Base-by-base conservation (phyloP, 2,797 vertebrate genomes). In the Xerus rutilus region DNA sequence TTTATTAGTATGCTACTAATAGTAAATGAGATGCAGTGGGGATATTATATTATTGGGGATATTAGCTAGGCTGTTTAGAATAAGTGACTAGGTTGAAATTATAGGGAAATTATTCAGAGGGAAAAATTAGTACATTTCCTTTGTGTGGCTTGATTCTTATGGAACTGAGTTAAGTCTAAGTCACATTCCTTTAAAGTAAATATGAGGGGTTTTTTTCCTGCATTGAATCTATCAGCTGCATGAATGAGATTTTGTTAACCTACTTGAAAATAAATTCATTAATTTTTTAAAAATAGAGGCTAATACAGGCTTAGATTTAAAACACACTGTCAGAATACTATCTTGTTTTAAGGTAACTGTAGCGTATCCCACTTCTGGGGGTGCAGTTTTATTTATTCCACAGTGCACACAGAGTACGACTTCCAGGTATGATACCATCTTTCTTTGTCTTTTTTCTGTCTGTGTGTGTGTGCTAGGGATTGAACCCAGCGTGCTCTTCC, bases 181-280 rank as follows among this genome's bases (percentile, higher is more conserved):
- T 91, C 77, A 64, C 67, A 81, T 25, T 95, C 70, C 67, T 94
- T 96, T 92, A 57, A 90, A 95, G 30, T 94, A 89, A 67, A 67
- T 85, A 96, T 91, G 69, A 78, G 91, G 8, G 59, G n/a, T 78
- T 94, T 93, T 94, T 77, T 77, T 39, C 39, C 28, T 85, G 45
- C 57, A 45, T 83, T 0, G 0, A 82, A 70, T 85, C 54, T 83
- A 9, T 96, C 95, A 87, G 49, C 45, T 86, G 11, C 72, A 39
- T 92, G 54, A 95, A 62, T 88, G 95, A 93, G 64, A 88, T 91
- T 95, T 94, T 86, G 79, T 97, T 95, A 96, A 90, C 74, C 20
- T 83, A 89, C 35, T 92, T 95, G 83, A 95, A 93, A 93, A 87
- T 94, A 83, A 92, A 70, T 70, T 21, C 20, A 35, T 94, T 94